phyloP scores from a whole-genome alignment of 2,888 invertebrate species.

The Lithosia quadra region DNA sequence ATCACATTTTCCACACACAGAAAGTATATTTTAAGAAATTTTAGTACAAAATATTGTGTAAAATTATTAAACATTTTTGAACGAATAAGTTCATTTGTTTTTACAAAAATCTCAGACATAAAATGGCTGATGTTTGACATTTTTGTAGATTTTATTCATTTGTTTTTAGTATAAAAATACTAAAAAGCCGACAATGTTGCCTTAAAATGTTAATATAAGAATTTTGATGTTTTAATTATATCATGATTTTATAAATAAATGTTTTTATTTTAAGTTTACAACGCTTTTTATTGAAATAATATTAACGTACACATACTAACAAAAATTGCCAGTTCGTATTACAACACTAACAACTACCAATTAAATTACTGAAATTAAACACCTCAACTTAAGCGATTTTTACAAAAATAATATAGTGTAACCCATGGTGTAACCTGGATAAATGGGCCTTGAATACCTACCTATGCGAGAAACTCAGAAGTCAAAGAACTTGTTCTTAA shows the following conservation, averaged over 20 bases:
- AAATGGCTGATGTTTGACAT: slow-evolving; percentile 84
- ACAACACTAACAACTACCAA: too few relatives aligned
- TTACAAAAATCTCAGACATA: slow-evolving; percentile 79
- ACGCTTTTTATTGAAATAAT: slow-evolving; percentile 61
- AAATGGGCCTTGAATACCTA: too few relatives aligned
- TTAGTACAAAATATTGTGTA: slow-evolving; percentile 55
- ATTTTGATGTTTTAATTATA: slow-evolving; percentile 72
- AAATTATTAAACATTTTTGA: slow-evolving; percentile 52
- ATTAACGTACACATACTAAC: not conserved
- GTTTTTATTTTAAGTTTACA: slow-evolving; percentile 78
- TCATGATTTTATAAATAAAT: slow-evolving; percentile 80
- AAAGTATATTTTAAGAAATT: slow-evolving; percentile 48
- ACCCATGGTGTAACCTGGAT: too few relatives aligned
- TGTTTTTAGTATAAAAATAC: slow-evolving; percentile 44
- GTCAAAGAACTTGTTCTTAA: too few relatives aligned
- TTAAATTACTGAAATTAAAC: not conserved
- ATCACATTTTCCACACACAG: slow-evolving; percentile 52
- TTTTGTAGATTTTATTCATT: slow-evolving; percentile 65
- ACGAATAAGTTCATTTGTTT: slow-evolving; percentile 57
- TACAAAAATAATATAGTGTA: too few relatives aligned
- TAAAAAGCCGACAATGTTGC: slow-evolving; percentile 67
- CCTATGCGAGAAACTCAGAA: too few relatives aligned
- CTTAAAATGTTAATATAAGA: slow-evolving; percentile 73
- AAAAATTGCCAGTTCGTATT: not conserved
- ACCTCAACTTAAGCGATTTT: too few relatives aligned